Evolutionary conservation across 2,888 invertebrate species (phyloP).

Genomic region (Cheilosia variabilis): DNA sequence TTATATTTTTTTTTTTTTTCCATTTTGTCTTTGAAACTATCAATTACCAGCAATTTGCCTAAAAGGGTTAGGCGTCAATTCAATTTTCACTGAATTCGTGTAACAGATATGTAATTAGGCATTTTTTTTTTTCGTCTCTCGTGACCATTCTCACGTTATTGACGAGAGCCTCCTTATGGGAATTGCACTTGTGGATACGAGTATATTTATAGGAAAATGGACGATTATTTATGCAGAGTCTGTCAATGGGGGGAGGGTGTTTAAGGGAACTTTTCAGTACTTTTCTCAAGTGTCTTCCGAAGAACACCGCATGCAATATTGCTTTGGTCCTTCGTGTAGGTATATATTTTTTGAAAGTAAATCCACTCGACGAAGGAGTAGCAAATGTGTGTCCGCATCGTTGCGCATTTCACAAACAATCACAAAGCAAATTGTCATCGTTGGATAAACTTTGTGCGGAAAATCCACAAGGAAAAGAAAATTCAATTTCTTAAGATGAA

Average conservation of each 20-base stretch:
- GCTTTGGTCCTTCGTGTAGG: too few relatives aligned
- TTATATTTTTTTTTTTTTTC: neutral
- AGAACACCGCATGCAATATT: too few relatives aligned
- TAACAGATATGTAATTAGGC: slow-evolving; percentile 56
- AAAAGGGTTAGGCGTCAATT: slow-evolving; percentile 70
- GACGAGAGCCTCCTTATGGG: slow-evolving; percentile 15
- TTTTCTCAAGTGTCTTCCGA: neutral
- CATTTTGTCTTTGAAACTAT: slow-evolving; percentile 42
- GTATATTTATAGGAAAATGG: neutral
- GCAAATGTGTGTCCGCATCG: neutral
- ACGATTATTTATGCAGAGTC: neutral
- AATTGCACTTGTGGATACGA: slow-evolving; percentile 11
- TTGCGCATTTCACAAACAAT: slow-evolving; percentile 36
- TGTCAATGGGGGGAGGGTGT: neutral
- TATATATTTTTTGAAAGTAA: neutral
- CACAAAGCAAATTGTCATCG: slow-evolving; percentile 61
- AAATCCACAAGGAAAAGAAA: slow-evolving; percentile 66
- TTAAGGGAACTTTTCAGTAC: neutral
- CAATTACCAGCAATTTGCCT: slow-evolving; percentile 70
- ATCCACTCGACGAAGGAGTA: neutral
- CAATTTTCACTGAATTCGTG: slow-evolving; percentile 45
- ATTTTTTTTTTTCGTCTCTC: neutral
- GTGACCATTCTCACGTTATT: slow-evolving; percentile 46
- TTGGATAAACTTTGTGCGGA: slow-evolving; percentile 56
- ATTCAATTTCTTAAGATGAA: slow-evolving; percentile 70